Conservation (phyloP, 2,797 vertebrate species). For the Sciurus carolinensis region DNA sequence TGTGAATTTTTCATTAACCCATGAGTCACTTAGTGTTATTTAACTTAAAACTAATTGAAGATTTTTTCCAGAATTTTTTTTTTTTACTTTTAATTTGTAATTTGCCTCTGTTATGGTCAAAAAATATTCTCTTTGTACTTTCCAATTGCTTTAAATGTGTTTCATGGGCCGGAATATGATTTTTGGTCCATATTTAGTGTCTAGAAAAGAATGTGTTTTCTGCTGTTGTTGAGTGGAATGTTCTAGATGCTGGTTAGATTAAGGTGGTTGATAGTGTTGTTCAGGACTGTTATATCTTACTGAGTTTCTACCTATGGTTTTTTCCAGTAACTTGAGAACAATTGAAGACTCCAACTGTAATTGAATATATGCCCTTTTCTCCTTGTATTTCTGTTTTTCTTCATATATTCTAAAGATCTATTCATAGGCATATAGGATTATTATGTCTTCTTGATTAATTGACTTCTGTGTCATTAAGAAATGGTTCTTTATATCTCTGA, state of each 20-base stretch:
- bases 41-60: neutral
- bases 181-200: neutral
- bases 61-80: neutral
- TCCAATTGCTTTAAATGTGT: neutral
- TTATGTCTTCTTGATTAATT: neutral
- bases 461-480: neutral
- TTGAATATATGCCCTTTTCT: neutral
- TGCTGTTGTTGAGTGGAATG: neutral
- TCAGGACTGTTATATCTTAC: neutral
- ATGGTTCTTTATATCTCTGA: neutral
- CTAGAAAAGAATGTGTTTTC: neutral
- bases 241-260: neutral
- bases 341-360: neutral
- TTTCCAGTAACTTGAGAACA: neutral
- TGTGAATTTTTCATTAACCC: neutral
- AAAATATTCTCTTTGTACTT: neutral
- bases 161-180: neutral
- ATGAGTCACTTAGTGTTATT: neutral
- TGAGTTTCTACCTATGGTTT: constrained; percentile 3
- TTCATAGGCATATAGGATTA: neutral
- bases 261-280: neutral
- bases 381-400: neutral
- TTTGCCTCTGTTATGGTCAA: neutral
- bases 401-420: neutral
- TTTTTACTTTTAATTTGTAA: constrained; percentile 1